Percentiles rank a stretch among this genome's conserved stretches.
Evolutionary conservation across 2,888 invertebrate genomes (phyloP).

Genomic region (Uropetala carovei): DNA sequence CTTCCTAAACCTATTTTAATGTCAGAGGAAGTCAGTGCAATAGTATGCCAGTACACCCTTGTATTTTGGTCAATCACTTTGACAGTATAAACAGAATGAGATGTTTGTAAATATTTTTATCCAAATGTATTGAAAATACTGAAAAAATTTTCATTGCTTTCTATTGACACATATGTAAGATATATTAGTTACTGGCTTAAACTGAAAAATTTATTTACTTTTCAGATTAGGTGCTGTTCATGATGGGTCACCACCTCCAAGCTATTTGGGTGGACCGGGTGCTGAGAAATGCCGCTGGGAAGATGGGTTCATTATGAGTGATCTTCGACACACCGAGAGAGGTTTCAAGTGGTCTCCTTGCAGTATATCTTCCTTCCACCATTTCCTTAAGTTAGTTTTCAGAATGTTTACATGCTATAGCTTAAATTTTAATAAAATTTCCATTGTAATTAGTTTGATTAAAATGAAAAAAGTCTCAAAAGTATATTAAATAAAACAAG

Average conservation of each 20-base stretch:
- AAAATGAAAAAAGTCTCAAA: background rate
- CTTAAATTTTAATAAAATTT: background rate
- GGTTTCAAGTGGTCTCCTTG: slow-evolving; percentile 97
- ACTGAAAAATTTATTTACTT: slow-evolving; percentile 67
- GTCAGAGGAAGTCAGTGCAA: too few relatives aligned
- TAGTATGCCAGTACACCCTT: too few relatives aligned
- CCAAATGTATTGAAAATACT: slow-evolving; percentile 41
- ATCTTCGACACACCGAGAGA: slow-evolving; percentile 94
- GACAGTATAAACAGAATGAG: too few relatives aligned
- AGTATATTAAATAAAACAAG: background rate
- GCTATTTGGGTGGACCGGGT: slow-evolving; percentile 95
- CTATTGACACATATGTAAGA: background rate
- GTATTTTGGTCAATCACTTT: too few relatives aligned
- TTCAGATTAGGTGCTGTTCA: slow-evolving; percentile 94
- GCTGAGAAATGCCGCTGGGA: slow-evolving; percentile 97
- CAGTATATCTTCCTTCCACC: slow-evolving; percentile 94
- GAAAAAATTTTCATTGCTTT: background rate
- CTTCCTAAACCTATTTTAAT: too few relatives aligned
- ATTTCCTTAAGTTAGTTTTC: slow-evolving; percentile 90
- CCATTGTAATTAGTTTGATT: background rate
- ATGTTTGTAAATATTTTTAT: slow-evolving; percentile 5
- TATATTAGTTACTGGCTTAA: background rate
- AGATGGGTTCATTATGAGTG: slow-evolving; percentile 97
- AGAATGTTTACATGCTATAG: background rate
- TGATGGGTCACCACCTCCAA: slow-evolving; percentile 95